Evolutionary conservation across 2,888 invertebrate genomes (phyloP), one percentile per base, ranked within the genome.

Genomic region (Ectropis crepuscularia): DNA sequence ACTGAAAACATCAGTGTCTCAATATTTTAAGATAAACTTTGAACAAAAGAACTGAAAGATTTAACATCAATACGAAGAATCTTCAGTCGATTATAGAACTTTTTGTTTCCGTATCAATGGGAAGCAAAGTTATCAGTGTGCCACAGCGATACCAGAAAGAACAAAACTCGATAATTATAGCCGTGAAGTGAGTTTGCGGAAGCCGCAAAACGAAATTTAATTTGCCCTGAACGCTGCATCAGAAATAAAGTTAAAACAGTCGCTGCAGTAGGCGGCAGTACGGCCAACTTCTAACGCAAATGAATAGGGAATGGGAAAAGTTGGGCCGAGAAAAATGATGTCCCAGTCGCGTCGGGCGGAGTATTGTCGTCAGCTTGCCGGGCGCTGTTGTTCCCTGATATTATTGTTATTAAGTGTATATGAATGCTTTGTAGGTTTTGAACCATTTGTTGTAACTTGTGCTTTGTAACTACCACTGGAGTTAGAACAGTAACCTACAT

Each of bases 161-260:
- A 80, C 72, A 82, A 87, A 85, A 74, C 82, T 80, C 83, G 82
- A 89, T 89, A 89, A 90, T 90, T 89, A 90, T 86, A 85, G 85
- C 85, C 84, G 86, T 81, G 82, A 89, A 90, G 86, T 80, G 87
- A 90, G 89, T 90, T 90, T 89, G 88, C 87, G 89, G 87, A 90
- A 91, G 86, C 92, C 89, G 84, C 92, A 90, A 90, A 92, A 91
- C 89, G 91, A 92, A 92, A 92, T 92, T 92, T 92, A 92, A 92
- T 92, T 92, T 92, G 91, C 89, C 88, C 88, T 90, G 92, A 92
- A 92, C 88, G 90, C 89, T 91, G 92, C 92, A 92, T 91, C 92
- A 91, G 90, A 90, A 91, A 91, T 91, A 92, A 91, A 92, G 91
- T 92, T 92, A 90, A 92, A 92, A 92, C 90, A 92, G 92, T 90